Conservation (phyloP, 2,113 vertebrate genomes). For the Aphelocoma coerulescens region DNA sequence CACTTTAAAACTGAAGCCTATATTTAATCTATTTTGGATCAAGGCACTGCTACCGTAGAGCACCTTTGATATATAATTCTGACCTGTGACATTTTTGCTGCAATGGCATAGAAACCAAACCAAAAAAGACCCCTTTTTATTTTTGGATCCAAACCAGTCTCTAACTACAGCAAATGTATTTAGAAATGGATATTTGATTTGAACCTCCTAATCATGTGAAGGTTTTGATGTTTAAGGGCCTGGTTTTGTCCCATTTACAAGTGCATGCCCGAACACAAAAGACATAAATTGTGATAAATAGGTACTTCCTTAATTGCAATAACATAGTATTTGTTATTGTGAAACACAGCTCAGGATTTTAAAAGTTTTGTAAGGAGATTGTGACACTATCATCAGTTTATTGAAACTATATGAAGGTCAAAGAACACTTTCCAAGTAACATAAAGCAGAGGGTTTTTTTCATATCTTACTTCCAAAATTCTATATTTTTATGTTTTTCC, state of each 20-base stretch:
- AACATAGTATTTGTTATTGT: not conserved
- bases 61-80: not conserved
- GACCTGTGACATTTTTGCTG: not conserved
- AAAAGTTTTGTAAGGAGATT: not conserved
- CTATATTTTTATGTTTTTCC: not conserved
- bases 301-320: not conserved
- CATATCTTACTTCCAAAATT: not conserved
- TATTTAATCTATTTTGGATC: not conserved
- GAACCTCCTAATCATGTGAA: not conserved
- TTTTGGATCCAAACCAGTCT: not conserved
- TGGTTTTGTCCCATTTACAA: not conserved
- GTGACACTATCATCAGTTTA: not conserved
- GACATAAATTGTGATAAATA: not conserved
- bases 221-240: not conserved
- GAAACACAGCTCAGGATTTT: not conserved
- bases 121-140: accelerated
- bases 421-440: not conserved
- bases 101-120: not conserved
- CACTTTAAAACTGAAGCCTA: not conserved
- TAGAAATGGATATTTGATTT: not conserved
- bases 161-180: not conserved
- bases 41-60: not conserved
- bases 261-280: not conserved
- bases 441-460: not conserved
- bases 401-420: not conserved